Conservation (phyloP, 2,113 vertebrate species). For the Melanerpes formicivorus region DNA sequence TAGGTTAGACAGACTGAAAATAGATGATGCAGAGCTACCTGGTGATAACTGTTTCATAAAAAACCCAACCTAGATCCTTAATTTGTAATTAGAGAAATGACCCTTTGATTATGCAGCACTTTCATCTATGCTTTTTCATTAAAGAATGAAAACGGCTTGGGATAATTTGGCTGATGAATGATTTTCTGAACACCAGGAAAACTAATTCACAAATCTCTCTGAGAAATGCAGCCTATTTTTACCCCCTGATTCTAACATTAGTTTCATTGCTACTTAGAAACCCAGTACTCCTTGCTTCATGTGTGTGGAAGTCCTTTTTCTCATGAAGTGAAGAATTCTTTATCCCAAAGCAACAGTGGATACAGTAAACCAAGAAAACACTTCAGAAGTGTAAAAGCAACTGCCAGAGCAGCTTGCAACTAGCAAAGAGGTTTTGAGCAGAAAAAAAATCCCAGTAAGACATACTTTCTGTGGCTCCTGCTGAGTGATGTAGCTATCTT, state of each 20-base stretch:
- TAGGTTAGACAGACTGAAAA: background rate
- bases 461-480: background rate
- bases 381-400: background rate
- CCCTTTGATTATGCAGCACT: background rate
- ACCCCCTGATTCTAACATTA: background rate
- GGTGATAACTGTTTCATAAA: background rate
- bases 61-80: background rate
- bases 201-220: background rate
- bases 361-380: background rate
- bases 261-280: background rate
- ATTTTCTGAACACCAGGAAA: background rate
- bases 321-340: background rate
- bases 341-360: background rate
- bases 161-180: background rate
- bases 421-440: background rate
- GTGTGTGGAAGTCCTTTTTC: background rate
- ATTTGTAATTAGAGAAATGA: constrained; percentile 7
- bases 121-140: background rate
- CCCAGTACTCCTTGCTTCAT: background rate
- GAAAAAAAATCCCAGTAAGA: background rate
- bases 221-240: background rate
- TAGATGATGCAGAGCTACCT: background rate
- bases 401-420: background rate
- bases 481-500: background rate
- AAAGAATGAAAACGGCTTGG: background rate